Percentiles rank a stretch among this genome's conserved stretches.
Conservation (phyloP, 1,140 invertebrate genomes). For the Coenobita brevimanus region DNA sequence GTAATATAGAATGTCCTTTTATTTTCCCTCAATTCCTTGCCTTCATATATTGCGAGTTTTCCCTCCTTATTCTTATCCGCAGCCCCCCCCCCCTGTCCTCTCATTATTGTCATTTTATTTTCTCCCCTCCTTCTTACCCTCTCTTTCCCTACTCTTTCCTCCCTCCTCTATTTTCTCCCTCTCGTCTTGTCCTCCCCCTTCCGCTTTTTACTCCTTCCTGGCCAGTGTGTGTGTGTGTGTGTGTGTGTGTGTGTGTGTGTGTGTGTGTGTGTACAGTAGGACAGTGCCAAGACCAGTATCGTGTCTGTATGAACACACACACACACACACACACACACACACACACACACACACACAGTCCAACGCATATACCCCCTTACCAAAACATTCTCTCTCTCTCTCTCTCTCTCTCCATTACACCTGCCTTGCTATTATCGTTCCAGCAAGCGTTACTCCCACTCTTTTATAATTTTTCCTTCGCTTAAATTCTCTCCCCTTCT, state of each 20-base stretch:
- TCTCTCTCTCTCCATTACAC: no score
- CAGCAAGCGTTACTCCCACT: no score
- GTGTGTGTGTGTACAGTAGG: conserved; percentile 1
- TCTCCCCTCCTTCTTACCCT: not conserved
- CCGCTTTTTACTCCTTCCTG: not conserved
- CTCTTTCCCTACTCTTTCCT: not conserved
- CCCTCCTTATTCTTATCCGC: not conserved
- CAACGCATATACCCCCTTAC: no score
- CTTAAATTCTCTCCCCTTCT: no score
- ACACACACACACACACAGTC: no score
- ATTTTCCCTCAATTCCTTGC: not conserved
- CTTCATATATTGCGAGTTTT: not conserved
- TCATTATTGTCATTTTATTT: not conserved
- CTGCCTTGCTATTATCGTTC: no score
- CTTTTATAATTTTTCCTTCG: no score
- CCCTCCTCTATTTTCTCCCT: not conserved
- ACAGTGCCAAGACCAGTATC: no score
- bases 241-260: conserved; percentile 1
- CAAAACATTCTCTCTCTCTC: no score
- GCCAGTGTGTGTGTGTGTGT: not conserved
- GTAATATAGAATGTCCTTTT: no score
- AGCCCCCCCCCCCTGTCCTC: not conserved
- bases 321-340: no score
- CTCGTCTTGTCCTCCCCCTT: not conserved
- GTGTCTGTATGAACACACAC: no score